Conservation (phyloP, 1,140 invertebrate genomes). For the Drosophila setifemur region DNA sequence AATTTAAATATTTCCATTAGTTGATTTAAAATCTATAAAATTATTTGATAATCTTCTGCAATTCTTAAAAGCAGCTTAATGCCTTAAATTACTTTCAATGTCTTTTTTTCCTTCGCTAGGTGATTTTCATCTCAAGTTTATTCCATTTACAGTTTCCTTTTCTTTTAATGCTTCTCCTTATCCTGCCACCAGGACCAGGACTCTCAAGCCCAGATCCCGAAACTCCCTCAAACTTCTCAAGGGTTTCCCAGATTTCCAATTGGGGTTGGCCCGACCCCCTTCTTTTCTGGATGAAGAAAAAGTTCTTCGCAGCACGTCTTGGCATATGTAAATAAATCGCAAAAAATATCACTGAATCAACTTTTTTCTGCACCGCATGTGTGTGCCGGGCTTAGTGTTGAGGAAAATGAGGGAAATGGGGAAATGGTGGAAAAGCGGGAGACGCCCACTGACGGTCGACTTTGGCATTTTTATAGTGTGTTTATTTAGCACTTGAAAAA, state of each 20-base stretch:
- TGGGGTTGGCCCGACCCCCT: slow-evolving; percentile 2
- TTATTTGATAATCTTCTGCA: too few species aligned
- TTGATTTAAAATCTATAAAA: too few species aligned
- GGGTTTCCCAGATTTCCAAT: neutral
- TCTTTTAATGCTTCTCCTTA: neutral
- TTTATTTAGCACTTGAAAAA: slow-evolving; percentile 82
- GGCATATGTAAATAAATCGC: slow-evolving; percentile 75
- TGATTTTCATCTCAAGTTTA: neutral
- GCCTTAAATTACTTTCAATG: neutral
- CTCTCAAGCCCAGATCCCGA: neutral
- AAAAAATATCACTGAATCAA: slow-evolving; percentile 63
- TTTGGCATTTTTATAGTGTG: slow-evolving; percentile 74
- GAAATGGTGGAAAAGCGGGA: neutral
- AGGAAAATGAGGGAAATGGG: neutral
- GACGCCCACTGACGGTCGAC: slow-evolving; percentile 11
- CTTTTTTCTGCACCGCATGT: slow-evolving; percentile 34
- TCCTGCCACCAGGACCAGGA: neutral
- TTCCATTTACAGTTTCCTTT: neutral
- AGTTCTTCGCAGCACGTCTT: slow-evolving; percentile 53
- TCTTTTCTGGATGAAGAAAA: slow-evolving; percentile 31
- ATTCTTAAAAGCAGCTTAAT: too few species aligned
- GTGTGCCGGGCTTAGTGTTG: slow-evolving; percentile 11
- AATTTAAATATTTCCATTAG: too few species aligned
- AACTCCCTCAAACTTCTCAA: slow-evolving; percentile 22
- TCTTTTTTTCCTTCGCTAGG: neutral